phyloP scores from a whole-genome alignment of 2,888 invertebrate genomes.

The Bhutanitis thaidina region DNA sequence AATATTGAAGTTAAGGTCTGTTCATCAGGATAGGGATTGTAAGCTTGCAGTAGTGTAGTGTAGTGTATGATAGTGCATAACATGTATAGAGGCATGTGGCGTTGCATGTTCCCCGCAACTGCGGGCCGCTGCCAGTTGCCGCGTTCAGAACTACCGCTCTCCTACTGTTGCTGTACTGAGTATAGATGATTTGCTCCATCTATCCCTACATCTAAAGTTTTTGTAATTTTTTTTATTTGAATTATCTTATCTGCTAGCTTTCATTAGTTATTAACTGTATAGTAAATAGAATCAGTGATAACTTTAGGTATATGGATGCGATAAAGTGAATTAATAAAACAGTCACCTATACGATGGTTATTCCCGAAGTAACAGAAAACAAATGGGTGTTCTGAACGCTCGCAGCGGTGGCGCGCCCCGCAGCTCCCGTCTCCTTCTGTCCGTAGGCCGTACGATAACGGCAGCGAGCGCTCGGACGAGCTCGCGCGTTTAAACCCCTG shows the following conservation, averaged over 20 bases:
- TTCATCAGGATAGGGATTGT: conserved; percentile 42
- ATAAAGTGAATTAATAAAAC: conserved; percentile 3
- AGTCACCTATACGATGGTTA: conserved; percentile 4
- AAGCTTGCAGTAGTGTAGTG: conserved; percentile 45
- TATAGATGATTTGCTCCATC: background rate
- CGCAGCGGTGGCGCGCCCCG: conserved; percentile 64
- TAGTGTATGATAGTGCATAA: conserved; percentile 40
- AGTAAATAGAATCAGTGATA: no score
- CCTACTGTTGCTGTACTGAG: conserved; percentile 18
- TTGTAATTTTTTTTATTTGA: background rate
- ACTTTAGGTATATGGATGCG: background rate
- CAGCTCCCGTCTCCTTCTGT: conserved; percentile 78
- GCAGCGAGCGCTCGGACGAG: conserved; percentile 77
- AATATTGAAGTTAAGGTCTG: background rate
- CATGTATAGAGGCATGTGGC: conserved; percentile 68
- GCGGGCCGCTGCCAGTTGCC: conserved; percentile 51
- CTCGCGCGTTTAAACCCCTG: conserved; percentile 78
- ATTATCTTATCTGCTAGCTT: background rate
- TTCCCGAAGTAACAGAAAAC: background rate
- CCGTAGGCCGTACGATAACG: conserved; percentile 79
- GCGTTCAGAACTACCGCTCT: conserved; percentile 50
- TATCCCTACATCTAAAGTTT: background rate
- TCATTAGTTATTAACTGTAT: background rate
- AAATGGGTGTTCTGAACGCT: conserved; percentile 46
- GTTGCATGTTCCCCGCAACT: conserved; percentile 69